Conservation (phyloP, 1,140 invertebrate genomes). For the Copidosoma floridanum region DNA sequence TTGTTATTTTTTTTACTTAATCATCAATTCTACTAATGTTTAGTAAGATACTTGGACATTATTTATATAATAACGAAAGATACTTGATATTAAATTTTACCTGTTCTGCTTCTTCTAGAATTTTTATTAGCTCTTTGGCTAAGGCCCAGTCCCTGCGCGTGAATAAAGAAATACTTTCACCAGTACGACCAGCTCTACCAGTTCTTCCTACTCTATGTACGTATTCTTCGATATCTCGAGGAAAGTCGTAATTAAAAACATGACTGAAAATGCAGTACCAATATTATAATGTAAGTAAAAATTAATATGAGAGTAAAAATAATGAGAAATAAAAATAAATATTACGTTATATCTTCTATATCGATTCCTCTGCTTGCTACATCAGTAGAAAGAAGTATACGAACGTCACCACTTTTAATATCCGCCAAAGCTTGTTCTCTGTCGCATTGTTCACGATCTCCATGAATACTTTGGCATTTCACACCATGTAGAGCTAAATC, state of each 20-base stretch:
- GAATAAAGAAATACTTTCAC: slow-evolving; percentile 78
- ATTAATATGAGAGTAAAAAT: slow-evolving; percentile 4
- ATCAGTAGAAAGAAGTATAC: slow-evolving; percentile 91
- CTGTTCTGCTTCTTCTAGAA: slow-evolving; percentile 75
- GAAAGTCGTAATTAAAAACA: slow-evolving; percentile 89
- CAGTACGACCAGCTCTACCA: slow-evolving; percentile 81
- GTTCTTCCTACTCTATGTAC: slow-evolving; percentile 86
- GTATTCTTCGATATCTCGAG: slow-evolving; percentile 87
- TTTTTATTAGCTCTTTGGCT: slow-evolving; percentile 78
- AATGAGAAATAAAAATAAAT: slow-evolving; percentile 35
- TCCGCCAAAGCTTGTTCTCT: slow-evolving; percentile 82
- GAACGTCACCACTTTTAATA: slow-evolving; percentile 71
- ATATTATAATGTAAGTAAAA: no score
- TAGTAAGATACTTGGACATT: no score
- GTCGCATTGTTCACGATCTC: slow-evolving; percentile 84
- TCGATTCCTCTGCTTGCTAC: slow-evolving; percentile 90
- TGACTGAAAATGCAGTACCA: slow-evolving; percentile 53
- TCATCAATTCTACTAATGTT: background rate
- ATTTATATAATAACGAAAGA: no score
- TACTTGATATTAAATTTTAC: slow-evolving; percentile 43
- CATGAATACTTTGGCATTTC: slow-evolving; percentile 78
- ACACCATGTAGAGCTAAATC: slow-evolving; percentile 71
- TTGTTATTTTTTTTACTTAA: background rate
- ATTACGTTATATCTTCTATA: slow-evolving; percentile 87
- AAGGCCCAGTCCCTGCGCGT: slow-evolving; percentile 77